A percentile compares a stretch with the other conserved stretches of the same genome.
phyloP scores from a whole-genome alignment of 1,140 invertebrate genomes.

The Bombus pyrosoma region DNA sequence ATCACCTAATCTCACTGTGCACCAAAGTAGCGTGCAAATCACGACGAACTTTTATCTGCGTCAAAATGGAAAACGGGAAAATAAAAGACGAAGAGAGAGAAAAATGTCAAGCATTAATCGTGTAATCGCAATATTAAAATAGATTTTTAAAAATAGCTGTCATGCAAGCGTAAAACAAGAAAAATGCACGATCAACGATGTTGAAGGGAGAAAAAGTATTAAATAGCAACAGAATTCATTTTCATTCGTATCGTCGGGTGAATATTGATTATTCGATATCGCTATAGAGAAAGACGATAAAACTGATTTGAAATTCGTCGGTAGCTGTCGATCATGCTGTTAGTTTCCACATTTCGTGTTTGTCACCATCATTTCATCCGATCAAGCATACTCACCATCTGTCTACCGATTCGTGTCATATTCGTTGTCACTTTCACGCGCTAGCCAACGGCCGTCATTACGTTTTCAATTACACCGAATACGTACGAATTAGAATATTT shows the following conservation, averaged over 20 bases:
- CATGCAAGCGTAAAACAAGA: background rate
- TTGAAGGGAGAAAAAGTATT: background rate
- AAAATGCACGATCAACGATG: background rate
- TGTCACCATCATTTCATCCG: conserved; percentile 41
- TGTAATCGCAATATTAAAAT: background rate
- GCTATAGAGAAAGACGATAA: background rate
- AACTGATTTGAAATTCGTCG: conserved; percentile 8
- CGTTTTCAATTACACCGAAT: conserved; percentile 16
- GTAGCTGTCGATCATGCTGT: conserved; percentile 38
- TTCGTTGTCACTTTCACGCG: conserved; percentile 49
- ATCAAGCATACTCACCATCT: conserved; percentile 35
- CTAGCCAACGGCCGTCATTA: conserved; percentile 5
- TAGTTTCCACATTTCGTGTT: conserved; percentile 37
- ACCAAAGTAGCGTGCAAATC: conserved; percentile 4
- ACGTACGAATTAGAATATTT: conserved; percentile 27
- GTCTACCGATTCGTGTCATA: conserved; percentile 52
- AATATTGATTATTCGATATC: background rate
- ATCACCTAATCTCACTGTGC: conserved; percentile 14
- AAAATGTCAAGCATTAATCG: background rate
- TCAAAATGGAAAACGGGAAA: background rate
- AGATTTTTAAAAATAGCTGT: background rate
- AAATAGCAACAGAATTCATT: background rate
- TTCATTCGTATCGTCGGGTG: background rate
- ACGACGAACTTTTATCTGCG: background rate
- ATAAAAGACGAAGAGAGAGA: background rate